A percentile compares a stretch with the other conserved stretches of the same genome.
Evolutionary conservation across 2,888 invertebrate species (phyloP).

Genomic region (Plebejus anna): DNA sequence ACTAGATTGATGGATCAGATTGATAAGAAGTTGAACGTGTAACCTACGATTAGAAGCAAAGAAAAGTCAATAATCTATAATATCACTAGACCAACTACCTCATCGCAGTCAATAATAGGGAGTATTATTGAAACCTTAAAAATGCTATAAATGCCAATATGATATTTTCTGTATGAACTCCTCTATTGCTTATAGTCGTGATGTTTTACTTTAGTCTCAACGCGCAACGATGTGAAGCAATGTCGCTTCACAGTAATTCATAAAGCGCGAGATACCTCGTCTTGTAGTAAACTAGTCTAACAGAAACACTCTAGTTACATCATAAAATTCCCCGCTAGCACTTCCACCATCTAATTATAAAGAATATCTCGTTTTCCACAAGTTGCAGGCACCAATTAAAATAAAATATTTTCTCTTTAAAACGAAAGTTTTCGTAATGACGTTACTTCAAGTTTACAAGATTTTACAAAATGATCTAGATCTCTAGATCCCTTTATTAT

Average conservation of each 20-base stretch:
- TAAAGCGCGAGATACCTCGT: neutral
- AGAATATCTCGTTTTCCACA: constrained; percentile 30
- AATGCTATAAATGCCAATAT: too few relatives aligned
- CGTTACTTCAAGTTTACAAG: neutral
- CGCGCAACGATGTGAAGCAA: too few relatives aligned
- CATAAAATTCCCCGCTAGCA: constrained; percentile 26
- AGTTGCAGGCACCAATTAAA: constrained; percentile 29
- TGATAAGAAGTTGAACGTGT: too few relatives aligned
- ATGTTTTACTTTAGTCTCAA: neutral
- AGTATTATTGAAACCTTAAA: too few relatives aligned
- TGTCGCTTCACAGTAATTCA: neutral
- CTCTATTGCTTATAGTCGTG: too few relatives aligned
- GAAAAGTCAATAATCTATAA: too few relatives aligned
- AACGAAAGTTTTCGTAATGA: constrained; percentile 21
- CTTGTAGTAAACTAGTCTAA: neutral
- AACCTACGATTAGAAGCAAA: too few relatives aligned
- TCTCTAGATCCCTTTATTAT: neutral
- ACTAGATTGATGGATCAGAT: too few relatives aligned
- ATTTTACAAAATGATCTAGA: neutral
- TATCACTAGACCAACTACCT: too few relatives aligned
- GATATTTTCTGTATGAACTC: too few relatives aligned
- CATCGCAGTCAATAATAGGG: too few relatives aligned
- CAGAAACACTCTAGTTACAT: neutral
- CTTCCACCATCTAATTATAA: constrained; percentile 30
- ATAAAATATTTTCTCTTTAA: constrained; percentile 26